A percentile compares a stretch with the other conserved stretches of the same genome.
phyloP scores from a whole-genome alignment of 2,888 invertebrate species.

The Tetragonula carbonaria region DNA sequence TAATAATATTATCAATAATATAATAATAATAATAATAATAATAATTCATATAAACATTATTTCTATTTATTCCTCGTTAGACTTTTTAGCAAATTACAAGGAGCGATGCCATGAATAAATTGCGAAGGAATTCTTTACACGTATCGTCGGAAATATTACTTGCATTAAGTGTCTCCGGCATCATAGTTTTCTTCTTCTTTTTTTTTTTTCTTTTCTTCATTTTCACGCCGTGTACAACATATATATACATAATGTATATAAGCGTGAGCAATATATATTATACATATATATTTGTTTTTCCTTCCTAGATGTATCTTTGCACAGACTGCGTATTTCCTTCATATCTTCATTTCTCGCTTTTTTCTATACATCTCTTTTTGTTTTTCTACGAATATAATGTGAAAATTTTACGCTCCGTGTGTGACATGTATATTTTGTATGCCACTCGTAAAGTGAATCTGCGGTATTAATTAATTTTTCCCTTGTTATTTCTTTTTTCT shows the following conservation, averaged over 20 bases:
- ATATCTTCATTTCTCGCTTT: conserved; percentile 23
- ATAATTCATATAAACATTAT: conserved; percentile 83
- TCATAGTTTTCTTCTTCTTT: conserved; percentile 45
- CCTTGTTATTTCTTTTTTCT: conserved; percentile 54
- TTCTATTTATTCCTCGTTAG: conserved; percentile 78
- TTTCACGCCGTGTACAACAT: conserved; percentile 65
- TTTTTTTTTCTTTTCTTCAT: conserved; percentile 2
- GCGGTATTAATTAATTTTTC: conserved; percentile 52
- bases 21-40: conserved; percentile 80
- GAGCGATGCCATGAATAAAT: conserved; percentile 63
- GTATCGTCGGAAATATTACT: conserved; percentile 60
- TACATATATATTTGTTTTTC: conserved; percentile 73
- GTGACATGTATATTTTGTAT: conserved; percentile 55
- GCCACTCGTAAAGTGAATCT: conserved; percentile 52
- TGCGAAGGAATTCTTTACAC: conserved; percentile 64
- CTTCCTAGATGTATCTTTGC: conserved; percentile 53
- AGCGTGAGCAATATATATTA: conserved; percentile 76
- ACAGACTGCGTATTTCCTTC: conserved; percentile 18
- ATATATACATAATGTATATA: conserved; percentile 79
- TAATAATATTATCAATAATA: conserved; percentile 72
- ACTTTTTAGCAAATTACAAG: conserved; percentile 70
- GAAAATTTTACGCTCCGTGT: conserved; percentile 60
- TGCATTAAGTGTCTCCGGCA: conserved; percentile 47
- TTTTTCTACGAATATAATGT: conserved; percentile 55
- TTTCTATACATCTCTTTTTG: conserved; percentile 30